Conservation (phyloP, 2,797 vertebrate genomes). For the Hephaestus fuliginosus region DNA sequence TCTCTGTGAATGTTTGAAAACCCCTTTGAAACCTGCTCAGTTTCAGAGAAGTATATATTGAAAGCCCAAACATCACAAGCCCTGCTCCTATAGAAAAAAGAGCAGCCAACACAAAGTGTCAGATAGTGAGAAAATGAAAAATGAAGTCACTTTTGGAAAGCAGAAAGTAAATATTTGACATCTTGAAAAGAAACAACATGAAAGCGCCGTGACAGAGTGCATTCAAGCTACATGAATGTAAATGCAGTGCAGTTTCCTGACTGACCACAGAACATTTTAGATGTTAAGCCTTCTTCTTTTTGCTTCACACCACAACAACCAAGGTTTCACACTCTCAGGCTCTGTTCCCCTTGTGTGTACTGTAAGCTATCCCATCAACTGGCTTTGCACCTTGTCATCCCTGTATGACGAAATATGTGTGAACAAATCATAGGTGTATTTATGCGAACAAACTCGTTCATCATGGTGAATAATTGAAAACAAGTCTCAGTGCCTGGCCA, state of each 20-base stretch:
- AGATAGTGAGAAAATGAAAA: slow-evolving; percentile 58
- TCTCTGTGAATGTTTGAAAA: slow-evolving; percentile 38
- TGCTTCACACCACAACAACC: background rate
- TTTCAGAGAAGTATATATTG: slow-evolving; percentile 51
- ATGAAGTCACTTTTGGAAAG: slow-evolving; percentile 56
- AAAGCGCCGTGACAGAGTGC: slow-evolving; percentile 26
- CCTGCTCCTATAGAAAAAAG: slow-evolving; percentile 19
- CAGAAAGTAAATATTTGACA: slow-evolving; percentile 65
- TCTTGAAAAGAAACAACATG: slow-evolving; percentile 30
- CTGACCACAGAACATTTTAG: background rate
- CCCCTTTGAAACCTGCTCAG: slow-evolving; percentile 47
- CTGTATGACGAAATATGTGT: slow-evolving; percentile 54
- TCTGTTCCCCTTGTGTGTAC: slow-evolving; percentile 21
- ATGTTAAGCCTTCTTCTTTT: background rate
- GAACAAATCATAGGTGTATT: slow-evolving; percentile 39
- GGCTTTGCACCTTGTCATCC: slow-evolving; percentile 66
- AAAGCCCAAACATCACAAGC: slow-evolving; percentile 49
- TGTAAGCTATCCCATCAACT: slow-evolving; percentile 27
- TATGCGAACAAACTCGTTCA: slow-evolving; percentile 27
- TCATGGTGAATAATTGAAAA: slow-evolving; percentile 59
- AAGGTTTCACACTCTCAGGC: slow-evolving; percentile 17
- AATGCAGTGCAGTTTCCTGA: slow-evolving; percentile 36
- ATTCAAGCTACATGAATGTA: slow-evolving; percentile 32
- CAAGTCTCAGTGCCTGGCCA: slow-evolving; percentile 13
- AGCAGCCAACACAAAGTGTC: slow-evolving; percentile 51